Evolutionary conservation across 2,113 vertebrate species (phyloP).

Genomic region (Eurystomus gularis): DNA sequence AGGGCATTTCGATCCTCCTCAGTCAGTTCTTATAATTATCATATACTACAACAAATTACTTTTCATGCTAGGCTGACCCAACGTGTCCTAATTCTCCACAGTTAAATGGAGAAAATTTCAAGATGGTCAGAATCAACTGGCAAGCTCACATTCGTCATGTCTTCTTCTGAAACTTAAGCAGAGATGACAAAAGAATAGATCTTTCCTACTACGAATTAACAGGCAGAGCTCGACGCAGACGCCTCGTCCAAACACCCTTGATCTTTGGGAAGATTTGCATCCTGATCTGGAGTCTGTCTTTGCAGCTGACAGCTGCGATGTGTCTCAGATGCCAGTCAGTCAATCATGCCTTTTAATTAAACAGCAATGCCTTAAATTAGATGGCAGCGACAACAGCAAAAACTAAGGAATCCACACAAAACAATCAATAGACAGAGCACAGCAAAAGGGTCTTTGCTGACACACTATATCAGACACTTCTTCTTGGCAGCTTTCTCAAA

Average conservation of each 20-base stretch:
- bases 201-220: background rate
- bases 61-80: conserved; percentile 5
- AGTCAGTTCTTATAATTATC: background rate
- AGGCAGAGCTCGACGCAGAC: background rate
- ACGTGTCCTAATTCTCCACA: background rate
- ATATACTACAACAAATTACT: conserved; percentile 11
- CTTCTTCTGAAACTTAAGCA: background rate
- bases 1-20: background rate
- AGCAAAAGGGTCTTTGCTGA: conserved; percentile 30
- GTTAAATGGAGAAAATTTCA: conserved; percentile 5
- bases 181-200: background rate
- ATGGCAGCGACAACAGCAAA: conserved; percentile 10
- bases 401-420: conserved; percentile 3
- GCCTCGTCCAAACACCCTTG: conserved; percentile 7
- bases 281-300: background rate
- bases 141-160: background rate
- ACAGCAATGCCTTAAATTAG: conserved; percentile 50
- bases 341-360: conserved; percentile 47
- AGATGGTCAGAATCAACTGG: background rate
- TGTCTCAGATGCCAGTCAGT: conserved; percentile 37
- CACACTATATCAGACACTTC: background rate
- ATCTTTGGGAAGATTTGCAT: conserved; percentile 27
- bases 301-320: conserved; percentile 55
- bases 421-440: background rate
- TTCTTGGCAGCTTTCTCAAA: background rate